Evolutionary conservation across 2,888 invertebrate genomes (phyloP).

Genomic region (Melipona bicolor): DNA sequence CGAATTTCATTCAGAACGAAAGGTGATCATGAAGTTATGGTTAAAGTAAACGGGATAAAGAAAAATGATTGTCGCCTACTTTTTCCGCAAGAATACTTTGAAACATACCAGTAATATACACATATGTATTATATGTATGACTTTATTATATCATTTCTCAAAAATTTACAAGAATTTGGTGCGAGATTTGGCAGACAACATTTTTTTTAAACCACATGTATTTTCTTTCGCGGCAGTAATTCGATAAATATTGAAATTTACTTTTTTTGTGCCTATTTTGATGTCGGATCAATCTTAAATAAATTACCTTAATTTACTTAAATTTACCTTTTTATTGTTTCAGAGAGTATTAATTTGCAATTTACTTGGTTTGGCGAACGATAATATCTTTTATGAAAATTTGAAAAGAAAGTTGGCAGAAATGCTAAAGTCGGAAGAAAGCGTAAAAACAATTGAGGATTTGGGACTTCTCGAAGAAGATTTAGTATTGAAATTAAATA

Average conservation of each 20-base stretch:
- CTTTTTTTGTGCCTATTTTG: not conserved
- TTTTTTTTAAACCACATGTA: not conserved
- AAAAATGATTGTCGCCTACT: not conserved
- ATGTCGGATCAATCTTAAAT: not conserved
- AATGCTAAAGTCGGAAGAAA: constrained; percentile 89
- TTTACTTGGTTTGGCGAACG: constrained; percentile 92
- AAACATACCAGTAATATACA: not conserved
- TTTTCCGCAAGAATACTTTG: not conserved
- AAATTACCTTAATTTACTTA: not conserved
- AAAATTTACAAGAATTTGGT: no score
- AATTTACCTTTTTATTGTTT: constrained; percentile 51
- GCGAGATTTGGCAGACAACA: not conserved
- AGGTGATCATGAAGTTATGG: not conserved
- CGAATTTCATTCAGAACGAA: not conserved
- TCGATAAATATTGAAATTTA: no score
- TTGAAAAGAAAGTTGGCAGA: constrained; percentile 93
- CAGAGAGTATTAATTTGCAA: constrained; percentile 94
- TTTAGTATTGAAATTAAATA: constrained; percentile 91
- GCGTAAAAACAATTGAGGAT: constrained; percentile 92
- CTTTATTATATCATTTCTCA: not conserved
- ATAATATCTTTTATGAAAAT: constrained; percentile 97
- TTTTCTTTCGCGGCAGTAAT: not conserved
- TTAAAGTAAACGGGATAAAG: not conserved
- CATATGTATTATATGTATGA: not conserved
- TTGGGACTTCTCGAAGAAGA: constrained; percentile 95